These are phyloP conservation scores for Percopsis omiscomaycus DNA, from an alignment of 2,797 vertebrate genomes.

Conservation along the genomic window DNA sequence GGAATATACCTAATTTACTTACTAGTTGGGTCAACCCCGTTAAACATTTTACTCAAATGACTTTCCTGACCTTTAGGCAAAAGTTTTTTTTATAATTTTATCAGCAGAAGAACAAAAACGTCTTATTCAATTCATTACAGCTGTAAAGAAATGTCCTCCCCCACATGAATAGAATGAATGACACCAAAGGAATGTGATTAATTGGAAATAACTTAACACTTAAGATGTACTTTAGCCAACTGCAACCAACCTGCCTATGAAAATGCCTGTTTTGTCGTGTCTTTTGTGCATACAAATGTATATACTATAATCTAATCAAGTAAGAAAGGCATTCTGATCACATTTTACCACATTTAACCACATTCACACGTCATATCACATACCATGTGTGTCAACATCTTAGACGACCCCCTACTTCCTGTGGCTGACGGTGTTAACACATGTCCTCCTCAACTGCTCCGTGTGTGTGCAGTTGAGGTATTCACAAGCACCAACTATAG, in stretches of 20 bases:
- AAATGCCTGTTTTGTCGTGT: too few relatives aligned
- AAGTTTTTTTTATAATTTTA: constrained; percentile 12
- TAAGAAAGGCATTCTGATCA: constrained; percentile 31
- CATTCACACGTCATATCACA: background rate
- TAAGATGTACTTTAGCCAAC: too few relatives aligned
- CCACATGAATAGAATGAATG: too few relatives aligned
- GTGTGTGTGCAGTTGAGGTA: constrained; percentile 16
- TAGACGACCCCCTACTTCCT: constrained; percentile 62
- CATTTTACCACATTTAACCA: constrained; percentile 47
- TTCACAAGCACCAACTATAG: background rate
- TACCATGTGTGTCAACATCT: constrained; percentile 32
- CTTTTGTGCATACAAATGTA: too few relatives aligned
- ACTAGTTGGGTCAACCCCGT: background rate
- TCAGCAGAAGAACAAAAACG: too few relatives aligned
- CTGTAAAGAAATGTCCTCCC: too few relatives aligned
- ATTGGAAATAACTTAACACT: too few relatives aligned
- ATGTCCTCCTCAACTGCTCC: constrained; percentile 9
- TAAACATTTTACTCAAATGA: constrained; percentile 19
- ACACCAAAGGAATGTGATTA: too few relatives aligned
- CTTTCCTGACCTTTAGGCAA: constrained; percentile 54
- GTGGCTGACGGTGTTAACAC: constrained; percentile 17
- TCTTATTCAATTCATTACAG: too few relatives aligned
- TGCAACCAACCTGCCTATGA: too few relatives aligned
- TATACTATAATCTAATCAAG: too few relatives aligned
- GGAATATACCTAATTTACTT: constrained; percentile 30